Evolutionary conservation across 1,140 invertebrate species (phyloP), one percentile per base, ranked within the genome.

Genomic region (Drosophila tropicalis): DNA sequence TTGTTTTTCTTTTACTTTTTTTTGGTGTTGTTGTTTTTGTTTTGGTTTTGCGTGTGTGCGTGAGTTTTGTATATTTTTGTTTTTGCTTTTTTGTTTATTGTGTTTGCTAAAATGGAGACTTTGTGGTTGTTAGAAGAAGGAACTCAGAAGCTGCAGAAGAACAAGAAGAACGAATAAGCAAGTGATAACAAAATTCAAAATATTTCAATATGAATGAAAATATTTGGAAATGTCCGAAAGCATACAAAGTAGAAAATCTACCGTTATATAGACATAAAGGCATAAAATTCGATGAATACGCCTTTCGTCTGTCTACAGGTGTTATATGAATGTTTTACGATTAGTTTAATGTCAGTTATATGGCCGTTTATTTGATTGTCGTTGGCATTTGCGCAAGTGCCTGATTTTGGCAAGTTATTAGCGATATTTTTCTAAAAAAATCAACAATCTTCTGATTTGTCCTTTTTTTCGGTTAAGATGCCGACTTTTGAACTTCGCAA

Each of bases 1-100:
- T 66, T 58, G n/a, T 69, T 63, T 32, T 51, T 40, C 60, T 62
- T 62, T 15, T 36, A 40, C 40, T 17, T 44, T 10, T 47, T 47
- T 47, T 36, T 39, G 34, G 9, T 39, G 36, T 39, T 39, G 36
- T 22, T 51, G 44, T 51, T 51, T 51, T 25, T 41, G 36, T 39
- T 41, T 51, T 51, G 44, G 19, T 19, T 5, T 10, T 39, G 44
- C 15, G 44, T 51, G 44, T 51, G 17, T 51, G 17, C 6, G 17
- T 12, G 3, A 10, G 41, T 44, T 44, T 44, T 41, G n/a, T 19
- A 17, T 12, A 10, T 15, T 51, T 22, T 51, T n/a, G n/a, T n/a
- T 51, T 51, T 22, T 10, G 44, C 17, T 47, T 10, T 47, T 47
- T 17, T 47, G 54, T 61, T 39, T 13, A 54, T 61, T 55, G 60